These are phyloP conservation scores for Orcinus orca DNA, from an alignment of 2,113 vertebrate genomes.

Conservation along the genomic window DNA sequence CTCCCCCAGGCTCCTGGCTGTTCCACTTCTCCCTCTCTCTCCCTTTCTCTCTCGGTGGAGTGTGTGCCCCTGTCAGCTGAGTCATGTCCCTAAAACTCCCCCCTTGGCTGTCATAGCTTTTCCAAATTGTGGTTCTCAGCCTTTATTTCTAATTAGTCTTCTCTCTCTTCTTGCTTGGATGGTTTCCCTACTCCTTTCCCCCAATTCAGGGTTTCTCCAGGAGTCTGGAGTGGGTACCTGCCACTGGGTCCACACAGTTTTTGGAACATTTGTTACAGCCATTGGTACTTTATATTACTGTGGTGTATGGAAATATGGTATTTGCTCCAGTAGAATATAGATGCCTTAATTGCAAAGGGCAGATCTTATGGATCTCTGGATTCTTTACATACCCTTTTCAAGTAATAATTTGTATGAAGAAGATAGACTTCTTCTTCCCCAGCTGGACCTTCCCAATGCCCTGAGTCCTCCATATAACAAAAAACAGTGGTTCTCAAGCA, in stretches of 20 bases:
- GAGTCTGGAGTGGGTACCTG: not conserved
- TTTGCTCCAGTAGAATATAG: not conserved
- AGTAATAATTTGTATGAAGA: not conserved
- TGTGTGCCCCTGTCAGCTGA: rapidly evolving
- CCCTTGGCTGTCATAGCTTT: not conserved
- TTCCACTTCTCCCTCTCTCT: too few relatives aligned
- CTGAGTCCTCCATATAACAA: not conserved
- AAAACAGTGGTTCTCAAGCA: not conserved
- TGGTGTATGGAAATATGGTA: not conserved
- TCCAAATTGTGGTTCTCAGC: not conserved
- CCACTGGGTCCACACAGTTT: rapidly evolving
- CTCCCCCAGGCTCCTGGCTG: too few relatives aligned
- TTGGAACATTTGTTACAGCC: not conserved
- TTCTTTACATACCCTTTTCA: not conserved
- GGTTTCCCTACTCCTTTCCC: not conserved
- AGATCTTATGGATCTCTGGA: not conserved
- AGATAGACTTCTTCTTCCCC: not conserved
- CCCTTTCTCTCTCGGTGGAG: not conserved
- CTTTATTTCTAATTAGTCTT: not conserved
- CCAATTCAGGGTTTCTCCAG: not conserved
- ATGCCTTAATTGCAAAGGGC: not conserved
- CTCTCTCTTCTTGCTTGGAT: not conserved
- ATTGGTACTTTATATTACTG: not conserved
- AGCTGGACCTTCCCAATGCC: not conserved
- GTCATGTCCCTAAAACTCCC: not conserved